phyloP scores from a whole-genome alignment of 35 echinoderm and acorn worm genomes.

The Ophioderma brevispina region DNA sequence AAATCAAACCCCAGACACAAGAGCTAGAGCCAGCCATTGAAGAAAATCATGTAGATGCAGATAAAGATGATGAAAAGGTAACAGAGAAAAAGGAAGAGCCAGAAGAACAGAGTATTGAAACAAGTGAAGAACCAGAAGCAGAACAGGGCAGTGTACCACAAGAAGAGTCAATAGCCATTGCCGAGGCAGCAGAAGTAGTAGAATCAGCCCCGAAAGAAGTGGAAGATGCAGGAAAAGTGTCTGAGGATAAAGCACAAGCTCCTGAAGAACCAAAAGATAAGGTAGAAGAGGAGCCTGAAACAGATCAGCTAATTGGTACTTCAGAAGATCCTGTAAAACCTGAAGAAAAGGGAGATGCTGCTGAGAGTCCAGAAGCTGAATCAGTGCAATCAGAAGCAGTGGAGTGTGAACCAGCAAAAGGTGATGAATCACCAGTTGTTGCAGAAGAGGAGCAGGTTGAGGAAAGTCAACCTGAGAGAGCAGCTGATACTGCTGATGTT shows the following conservation, averaged over 20 bases:
- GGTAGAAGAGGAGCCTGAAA: neutral
- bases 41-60: neutral
- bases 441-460: neutral
- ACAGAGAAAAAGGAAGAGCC: neutral
- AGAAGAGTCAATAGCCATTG: neutral
- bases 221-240: neutral
- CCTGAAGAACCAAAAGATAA: neutral
- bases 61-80: conserved; percentile 9
- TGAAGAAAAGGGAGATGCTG: neutral
- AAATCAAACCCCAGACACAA: conserved; percentile 55
- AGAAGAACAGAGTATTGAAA: neutral
- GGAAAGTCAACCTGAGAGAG: neutral
- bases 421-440: neutral
- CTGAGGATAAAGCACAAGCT: neutral
- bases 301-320: neutral
- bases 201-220: neutral
- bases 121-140: conserved; percentile 15
- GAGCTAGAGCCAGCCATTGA: conserved; percentile 25
- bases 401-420: neutral
- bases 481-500: neutral
- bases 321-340: neutral
- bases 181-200: neutral
- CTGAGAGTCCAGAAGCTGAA: neutral
- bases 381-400: neutral
- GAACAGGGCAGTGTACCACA: neutral